A percentile compares a stretch with the other conserved stretches of the same genome.
Conservation (phyloP, 2,888 invertebrate species). For the Ypsolopha sequella region DNA sequence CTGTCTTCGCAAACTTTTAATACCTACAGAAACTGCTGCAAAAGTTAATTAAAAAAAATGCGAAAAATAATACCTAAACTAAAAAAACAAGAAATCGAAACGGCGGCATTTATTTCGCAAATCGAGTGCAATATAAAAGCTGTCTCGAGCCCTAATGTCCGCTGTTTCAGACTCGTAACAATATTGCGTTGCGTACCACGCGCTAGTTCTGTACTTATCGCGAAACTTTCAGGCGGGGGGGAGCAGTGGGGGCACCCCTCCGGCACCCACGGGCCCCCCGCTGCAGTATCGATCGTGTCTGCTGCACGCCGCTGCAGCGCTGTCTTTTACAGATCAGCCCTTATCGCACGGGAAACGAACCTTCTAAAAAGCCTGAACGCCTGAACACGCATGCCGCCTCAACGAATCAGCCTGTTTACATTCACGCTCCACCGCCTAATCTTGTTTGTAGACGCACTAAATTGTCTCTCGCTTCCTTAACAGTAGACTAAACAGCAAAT, state of each 20-base stretch:
- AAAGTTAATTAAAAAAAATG: too few species aligned
- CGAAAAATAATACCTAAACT: too few species aligned
- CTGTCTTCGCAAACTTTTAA: too few species aligned
- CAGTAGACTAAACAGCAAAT: slow-evolving; percentile 1
- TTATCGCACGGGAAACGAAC: slow-evolving; percentile 58
- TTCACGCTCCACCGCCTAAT: slow-evolving; percentile 4
- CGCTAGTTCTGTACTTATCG: slow-evolving; percentile 69
- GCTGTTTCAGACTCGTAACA: slow-evolving; percentile 67
- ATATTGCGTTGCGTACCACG: slow-evolving; percentile 70
- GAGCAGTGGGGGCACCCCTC: slow-evolving; percentile 18
- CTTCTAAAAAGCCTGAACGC: slow-evolving; percentile 18
- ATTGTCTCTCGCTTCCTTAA: slow-evolving; percentile 2
- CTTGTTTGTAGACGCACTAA: slow-evolving; percentile 1
- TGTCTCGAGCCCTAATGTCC: slow-evolving; percentile 59
- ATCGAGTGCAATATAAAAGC: slow-evolving; percentile 52
- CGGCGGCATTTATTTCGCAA: slow-evolving; percentile 45
- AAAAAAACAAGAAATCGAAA: too few species aligned
- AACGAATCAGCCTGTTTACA: slow-evolving; percentile 5
- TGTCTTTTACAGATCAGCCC: slow-evolving; percentile 68
- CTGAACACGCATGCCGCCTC: background rate
- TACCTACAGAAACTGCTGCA: too few species aligned
- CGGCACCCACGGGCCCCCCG: slow-evolving; percentile 21
- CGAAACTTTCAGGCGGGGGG: slow-evolving; percentile 61
- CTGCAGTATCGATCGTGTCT: slow-evolving; percentile 68
- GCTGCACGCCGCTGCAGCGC: slow-evolving; percentile 57